Percentiles rank a stretch among this genome's conserved stretches.
Evolutionary conservation across 2,888 invertebrate species (phyloP).

Genomic region (Nymphalis c-album): DNA sequence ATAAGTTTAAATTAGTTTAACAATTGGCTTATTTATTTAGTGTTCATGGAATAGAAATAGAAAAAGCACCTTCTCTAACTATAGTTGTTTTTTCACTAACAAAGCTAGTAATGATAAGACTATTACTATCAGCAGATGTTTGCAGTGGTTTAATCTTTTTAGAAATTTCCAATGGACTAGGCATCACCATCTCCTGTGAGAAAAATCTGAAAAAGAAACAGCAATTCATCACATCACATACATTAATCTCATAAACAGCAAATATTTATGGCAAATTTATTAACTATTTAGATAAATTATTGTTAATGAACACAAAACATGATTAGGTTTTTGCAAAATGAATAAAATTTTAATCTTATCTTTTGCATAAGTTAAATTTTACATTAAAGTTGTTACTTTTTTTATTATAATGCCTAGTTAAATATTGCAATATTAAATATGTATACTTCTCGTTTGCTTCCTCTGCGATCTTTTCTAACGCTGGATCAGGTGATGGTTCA

Average conservation of each 20-base stretch:
- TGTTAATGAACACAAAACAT: too few relatives aligned
- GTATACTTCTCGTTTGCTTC: slow-evolving; percentile 83
- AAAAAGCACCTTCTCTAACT: slow-evolving; percentile 60
- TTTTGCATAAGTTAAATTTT: too few relatives aligned
- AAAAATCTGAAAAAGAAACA: slow-evolving; percentile 70
- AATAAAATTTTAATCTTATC: too few relatives aligned
- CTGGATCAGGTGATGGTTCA: slow-evolving; percentile 83
- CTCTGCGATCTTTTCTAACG: slow-evolving; percentile 83
- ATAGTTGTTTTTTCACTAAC: slow-evolving; percentile 50
- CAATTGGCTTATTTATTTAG: too few relatives aligned
- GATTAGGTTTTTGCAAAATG: too few relatives aligned
- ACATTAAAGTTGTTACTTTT: too few relatives aligned
- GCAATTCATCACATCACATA: too few relatives aligned
- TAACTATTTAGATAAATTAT: background rate
- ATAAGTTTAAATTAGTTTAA: too few relatives aligned
- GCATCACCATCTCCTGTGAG: slow-evolving; percentile 81
- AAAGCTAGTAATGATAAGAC: slow-evolving; percentile 53
- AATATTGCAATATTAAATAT: slow-evolving; percentile 9
- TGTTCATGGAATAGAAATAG: too few relatives aligned
- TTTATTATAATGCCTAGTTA: too few relatives aligned
- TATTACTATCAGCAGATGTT: slow-evolving; percentile 53
- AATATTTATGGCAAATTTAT: too few relatives aligned
- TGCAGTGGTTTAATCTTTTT: slow-evolving; percentile 68
- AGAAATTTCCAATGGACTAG: slow-evolving; percentile 79
- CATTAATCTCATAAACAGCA: too few relatives aligned